Evolutionary conservation across 2,888 invertebrate species (phyloP).

Genomic region (Synergus itoensis): DNA sequence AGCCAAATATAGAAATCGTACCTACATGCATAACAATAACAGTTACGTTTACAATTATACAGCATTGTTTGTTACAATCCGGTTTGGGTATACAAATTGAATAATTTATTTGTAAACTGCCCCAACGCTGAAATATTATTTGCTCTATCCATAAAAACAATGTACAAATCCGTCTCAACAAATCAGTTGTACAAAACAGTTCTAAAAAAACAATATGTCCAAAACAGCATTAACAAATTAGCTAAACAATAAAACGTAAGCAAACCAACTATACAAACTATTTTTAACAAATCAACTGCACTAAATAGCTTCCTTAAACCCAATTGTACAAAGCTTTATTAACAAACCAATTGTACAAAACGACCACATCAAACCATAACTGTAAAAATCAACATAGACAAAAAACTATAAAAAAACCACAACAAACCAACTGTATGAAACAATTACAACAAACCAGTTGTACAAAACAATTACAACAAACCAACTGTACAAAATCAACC

Average conservation of each 20-base stretch:
- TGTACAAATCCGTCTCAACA: no score
- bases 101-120: neutral
- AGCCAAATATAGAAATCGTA: neutral
- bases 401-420: no score
- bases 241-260: neutral
- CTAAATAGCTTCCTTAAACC: no score
- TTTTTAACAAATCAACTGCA: no score
- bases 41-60: neutral
- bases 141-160: no score
- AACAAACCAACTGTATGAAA: neutral
- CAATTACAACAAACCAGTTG: neutral
- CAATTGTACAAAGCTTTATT: neutral
- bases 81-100: neutral
- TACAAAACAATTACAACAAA: no score
- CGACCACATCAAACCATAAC: no score
- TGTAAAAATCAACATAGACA: no score
- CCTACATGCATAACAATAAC: neutral
- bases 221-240: neutral
- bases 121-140: no score
- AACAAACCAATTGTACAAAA: neutral
- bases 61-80: neutral
- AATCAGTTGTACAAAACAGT: no score
- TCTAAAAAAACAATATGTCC: no score
- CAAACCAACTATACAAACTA: neutral
- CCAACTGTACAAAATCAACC: no score